A percentile compares a stretch with the other conserved stretches of the same genome.
These are phyloP conservation scores for Arion vulgaris DNA, from an alignment of 1,140 invertebrate species.

Conservation along the genomic window DNA sequence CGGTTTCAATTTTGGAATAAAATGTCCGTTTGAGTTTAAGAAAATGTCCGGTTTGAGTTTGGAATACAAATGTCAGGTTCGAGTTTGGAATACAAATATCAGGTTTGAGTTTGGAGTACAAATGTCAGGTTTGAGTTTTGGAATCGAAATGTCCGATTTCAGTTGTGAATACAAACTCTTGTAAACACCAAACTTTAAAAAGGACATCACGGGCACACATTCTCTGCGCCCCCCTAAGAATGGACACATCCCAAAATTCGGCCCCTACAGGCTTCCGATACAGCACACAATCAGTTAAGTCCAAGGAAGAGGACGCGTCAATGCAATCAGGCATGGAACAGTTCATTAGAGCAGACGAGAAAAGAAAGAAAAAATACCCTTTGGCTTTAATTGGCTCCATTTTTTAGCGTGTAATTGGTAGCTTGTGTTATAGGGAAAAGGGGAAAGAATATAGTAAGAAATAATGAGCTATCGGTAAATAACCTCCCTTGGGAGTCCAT, in stretches of 20 bases:
- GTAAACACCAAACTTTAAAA: too few species aligned
- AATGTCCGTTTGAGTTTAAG: too few species aligned
- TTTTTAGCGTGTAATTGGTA: conserved; percentile 26
- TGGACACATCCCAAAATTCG: neutral
- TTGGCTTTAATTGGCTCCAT: conserved; percentile 33
- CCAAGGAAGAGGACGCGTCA: neutral
- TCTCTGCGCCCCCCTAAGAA: too few species aligned
- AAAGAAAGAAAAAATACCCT: conserved; percentile 13
- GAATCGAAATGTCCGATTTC: too few species aligned
- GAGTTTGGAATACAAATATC: too few species aligned
- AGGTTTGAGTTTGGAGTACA: too few species aligned
- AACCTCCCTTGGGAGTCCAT: neutral
- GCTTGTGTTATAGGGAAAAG: neutral
- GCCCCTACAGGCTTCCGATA: neutral
- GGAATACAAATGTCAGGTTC: too few species aligned
- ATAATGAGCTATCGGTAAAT: conserved; percentile 18
- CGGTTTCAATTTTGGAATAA: too few species aligned
- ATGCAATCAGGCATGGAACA: conserved; percentile 16
- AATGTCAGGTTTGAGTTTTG: too few species aligned
- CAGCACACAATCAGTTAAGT: neutral
- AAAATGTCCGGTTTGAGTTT: too few species aligned
- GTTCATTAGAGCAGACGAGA: neutral
- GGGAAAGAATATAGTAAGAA: neutral
- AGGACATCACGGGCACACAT: too few species aligned
- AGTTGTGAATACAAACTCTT: too few species aligned